Base-by-base conservation (phyloP, 2,888 invertebrate genomes). In the Mesorhabditis sp. region DNA sequence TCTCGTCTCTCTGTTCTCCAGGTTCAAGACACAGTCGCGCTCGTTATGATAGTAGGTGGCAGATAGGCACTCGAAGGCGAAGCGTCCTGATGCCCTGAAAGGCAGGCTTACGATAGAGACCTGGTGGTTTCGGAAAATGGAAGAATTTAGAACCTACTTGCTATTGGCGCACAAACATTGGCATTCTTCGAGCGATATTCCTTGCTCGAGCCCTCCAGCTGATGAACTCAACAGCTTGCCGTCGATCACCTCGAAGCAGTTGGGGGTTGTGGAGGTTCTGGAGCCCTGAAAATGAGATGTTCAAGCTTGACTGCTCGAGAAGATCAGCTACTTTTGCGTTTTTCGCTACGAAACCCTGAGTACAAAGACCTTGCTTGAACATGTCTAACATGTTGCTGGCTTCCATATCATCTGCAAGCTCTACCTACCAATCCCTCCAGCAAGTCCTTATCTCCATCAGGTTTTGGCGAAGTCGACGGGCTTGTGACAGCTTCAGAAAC, bases 141-240 rank as follows among this genome's bases (percentile, higher is more conserved):
- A 44, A 50, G 1, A 43, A n/a, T 65, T 5, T 28, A 44, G 5
- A 5, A 70, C 79, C 66, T 45, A 82, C 83, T 78, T 74, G 72
- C 81, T 82, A 67, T 81, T 82, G 43, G 85, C 85, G 70, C 85
- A 85, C 66, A 81, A 73, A 69, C 85, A 86, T 69, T 83, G 74
- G 72, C 85, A 85, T 44, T 85, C 81, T 63, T 82, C 82, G 7
- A 85, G 45, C 2, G 78, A 71, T 5, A 85, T 79, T 50, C 81
- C 80, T 50, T 80, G 81, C 65, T 86, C 83, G 0, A 85, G 72
- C 5, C 83, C 84, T 4, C 82, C 84, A 43, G 85, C 83, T 15
- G 80, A 79, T 45, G 78, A 78, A 10, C 73, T 75, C 79, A 85
- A 80, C 67, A 82, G 62, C 66, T 75, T 73, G 73, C 74, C 76